Conservation (phyloP, 2,797 vertebrate species). For the Ambastaia sidthimunki region DNA sequence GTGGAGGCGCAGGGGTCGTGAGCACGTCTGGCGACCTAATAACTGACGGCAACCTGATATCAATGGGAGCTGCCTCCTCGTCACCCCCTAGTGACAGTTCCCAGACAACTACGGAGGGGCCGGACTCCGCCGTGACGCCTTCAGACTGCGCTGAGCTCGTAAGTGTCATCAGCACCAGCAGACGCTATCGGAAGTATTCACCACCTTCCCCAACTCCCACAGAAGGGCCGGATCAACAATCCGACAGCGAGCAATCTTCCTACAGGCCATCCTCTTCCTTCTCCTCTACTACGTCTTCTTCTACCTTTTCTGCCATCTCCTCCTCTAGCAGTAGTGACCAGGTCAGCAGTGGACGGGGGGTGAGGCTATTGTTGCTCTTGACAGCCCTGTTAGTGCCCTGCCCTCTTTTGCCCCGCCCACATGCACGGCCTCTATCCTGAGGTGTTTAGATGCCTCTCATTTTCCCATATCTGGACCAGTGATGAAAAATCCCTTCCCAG, state of each 20-base stretch:
- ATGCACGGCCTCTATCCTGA: conserved; percentile 49
- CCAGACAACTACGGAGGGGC: conserved; percentile 97
- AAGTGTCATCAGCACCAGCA: conserved; percentile 68
- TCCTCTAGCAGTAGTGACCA: conserved; percentile 81
- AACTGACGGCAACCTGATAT: conserved; percentile 80
- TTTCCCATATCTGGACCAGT: conserved; percentile 15
- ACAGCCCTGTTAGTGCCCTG: conserved; percentile 18
- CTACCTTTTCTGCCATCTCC: conserved; percentile 80
- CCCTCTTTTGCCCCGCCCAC: conserved; percentile 39
- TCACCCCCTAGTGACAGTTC: conserved; percentile 95
- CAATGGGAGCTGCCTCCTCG: conserved; percentile 80
- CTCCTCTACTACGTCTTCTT: conserved; percentile 74
- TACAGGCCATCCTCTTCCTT: conserved; percentile 69
- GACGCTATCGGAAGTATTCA: conserved; percentile 60
- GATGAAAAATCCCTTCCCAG: background rate
- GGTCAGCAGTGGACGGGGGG: conserved; percentile 73
- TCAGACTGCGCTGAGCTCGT: conserved; percentile 95
- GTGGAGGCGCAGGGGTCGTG: conserved; percentile 78
- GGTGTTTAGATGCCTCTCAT: conserved; percentile 10
- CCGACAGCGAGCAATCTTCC: conserved; percentile 74
- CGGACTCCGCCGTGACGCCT: conserved; percentile 94
- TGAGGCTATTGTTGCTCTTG: conserved; percentile 69
- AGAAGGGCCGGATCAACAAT: conserved; percentile 76
- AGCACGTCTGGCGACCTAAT: conserved; percentile 73
- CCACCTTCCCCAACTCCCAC: conserved; percentile 75